Conservation (phyloP, 2,113 vertebrate species). For the Syngnathoides biaculeatus region DNA sequence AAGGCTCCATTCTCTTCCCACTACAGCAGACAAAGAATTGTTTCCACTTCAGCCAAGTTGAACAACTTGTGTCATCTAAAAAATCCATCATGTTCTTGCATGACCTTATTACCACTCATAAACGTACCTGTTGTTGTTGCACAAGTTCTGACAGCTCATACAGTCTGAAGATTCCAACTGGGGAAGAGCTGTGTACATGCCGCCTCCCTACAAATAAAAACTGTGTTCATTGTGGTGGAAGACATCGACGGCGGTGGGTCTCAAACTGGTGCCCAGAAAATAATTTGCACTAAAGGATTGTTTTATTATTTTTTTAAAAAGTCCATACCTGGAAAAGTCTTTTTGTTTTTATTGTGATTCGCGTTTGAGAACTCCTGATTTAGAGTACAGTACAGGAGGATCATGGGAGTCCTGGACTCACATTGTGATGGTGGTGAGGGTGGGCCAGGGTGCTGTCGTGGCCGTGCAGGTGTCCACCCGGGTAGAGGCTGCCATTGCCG, state of each 20-base stretch:
- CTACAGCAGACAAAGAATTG: neutral
- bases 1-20: constrained; percentile 1
- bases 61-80: neutral
- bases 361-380: no score
- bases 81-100: neutral
- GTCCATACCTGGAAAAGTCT: no score
- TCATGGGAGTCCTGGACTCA: constrained; percentile 66
- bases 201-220: constrained; percentile 73
- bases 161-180: constrained; percentile 82
- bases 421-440: constrained; percentile 77
- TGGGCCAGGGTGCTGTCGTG: constrained; percentile 67
- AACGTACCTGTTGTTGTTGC: constrained; percentile 93
- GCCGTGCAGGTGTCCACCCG: constrained; percentile 63
- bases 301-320: no score
- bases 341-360: no score
- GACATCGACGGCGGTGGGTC: no score
- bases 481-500: constrained; percentile 65
- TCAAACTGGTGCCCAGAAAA: neutral
- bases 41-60: neutral
- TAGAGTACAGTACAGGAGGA: neutral
- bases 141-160: constrained; percentile 87
- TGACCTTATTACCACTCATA: neutral
- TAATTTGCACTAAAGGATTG: no score
- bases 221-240: neutral
- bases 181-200: constrained; percentile 78